phyloP scores from a whole-genome alignment of 2,113 vertebrate species.

The Menidia beryllina region DNA sequence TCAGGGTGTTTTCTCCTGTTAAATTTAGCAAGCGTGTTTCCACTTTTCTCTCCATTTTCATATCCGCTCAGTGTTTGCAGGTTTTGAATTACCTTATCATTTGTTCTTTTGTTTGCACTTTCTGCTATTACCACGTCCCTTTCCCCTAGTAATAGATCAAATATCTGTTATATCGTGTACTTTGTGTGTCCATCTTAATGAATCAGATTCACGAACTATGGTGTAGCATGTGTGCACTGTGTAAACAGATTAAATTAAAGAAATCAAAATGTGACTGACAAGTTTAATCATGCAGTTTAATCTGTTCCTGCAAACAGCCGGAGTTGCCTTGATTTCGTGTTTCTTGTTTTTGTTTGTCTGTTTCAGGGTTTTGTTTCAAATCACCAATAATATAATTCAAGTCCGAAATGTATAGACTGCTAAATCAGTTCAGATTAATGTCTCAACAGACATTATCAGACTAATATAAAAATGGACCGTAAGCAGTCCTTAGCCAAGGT shows the following conservation, averaged over 20 bases:
- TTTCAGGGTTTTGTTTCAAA: neutral
- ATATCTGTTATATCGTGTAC: no score
- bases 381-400: neutral
- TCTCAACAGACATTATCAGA: no score
- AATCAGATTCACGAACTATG: no score
- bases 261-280: no score
- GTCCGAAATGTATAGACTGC: neutral
- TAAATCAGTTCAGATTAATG: no score
- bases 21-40: constrained; percentile 55
- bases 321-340: neutral
- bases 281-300: no score
- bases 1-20: constrained; percentile 48
- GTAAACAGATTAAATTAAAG: no score
- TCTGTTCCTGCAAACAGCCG: no score
- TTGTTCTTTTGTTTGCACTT: neutral
- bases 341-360: neutral
- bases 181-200: no score
- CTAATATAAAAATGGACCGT: no score
- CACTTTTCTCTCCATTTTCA: constrained; percentile 20
- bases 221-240: no score
- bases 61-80: neutral
- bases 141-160: neutral
- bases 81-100: neutral
- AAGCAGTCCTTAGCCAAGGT: no score
- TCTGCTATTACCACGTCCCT: neutral